These are phyloP conservation scores for Brachypodius melanocephalos DNA, from an alignment of 2,113 vertebrate genomes.

Conservation along the genomic window DNA sequence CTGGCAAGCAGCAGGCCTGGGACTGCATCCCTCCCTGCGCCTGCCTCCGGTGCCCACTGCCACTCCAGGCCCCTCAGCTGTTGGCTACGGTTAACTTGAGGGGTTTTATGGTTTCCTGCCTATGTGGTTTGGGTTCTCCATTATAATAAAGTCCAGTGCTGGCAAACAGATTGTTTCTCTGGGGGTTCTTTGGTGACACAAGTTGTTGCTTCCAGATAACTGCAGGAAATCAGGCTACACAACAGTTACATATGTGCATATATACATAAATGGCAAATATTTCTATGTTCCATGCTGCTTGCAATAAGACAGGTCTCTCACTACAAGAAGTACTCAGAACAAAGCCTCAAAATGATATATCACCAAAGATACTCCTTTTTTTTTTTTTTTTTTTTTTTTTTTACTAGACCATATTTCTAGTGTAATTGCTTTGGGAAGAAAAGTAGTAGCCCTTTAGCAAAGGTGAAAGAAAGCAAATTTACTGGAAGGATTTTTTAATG, in stretches of 20 bases:
- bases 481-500: neutral
- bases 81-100: slow-evolving; percentile 71
- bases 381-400: neutral
- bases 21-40: neutral
- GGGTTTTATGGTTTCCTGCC: slow-evolving; percentile 78
- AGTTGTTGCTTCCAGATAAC: neutral
- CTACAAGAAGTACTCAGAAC: neutral
- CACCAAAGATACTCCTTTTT: neutral
- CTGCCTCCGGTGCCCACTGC: neutral
- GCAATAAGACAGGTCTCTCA: neutral
- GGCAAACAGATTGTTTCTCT: slow-evolving; percentile 49
- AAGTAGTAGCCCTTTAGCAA: neutral
- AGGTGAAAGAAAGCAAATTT: neutral
- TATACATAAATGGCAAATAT: neutral
- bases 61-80: slow-evolving; percentile 4
- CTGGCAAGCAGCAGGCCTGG: neutral
- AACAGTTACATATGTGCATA: neutral
- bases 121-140: slow-evolving; percentile 57
- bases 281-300: neutral
- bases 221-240: neutral
- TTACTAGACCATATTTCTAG: neutral
- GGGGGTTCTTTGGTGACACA: neutral
- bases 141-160: neutral
- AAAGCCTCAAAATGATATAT: neutral
- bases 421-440: neutral